A percentile compares a stretch with the other conserved stretches of the same genome.
phyloP scores from a whole-genome alignment of 2,113 vertebrate species.

The Cryptotis parvus region DNA sequence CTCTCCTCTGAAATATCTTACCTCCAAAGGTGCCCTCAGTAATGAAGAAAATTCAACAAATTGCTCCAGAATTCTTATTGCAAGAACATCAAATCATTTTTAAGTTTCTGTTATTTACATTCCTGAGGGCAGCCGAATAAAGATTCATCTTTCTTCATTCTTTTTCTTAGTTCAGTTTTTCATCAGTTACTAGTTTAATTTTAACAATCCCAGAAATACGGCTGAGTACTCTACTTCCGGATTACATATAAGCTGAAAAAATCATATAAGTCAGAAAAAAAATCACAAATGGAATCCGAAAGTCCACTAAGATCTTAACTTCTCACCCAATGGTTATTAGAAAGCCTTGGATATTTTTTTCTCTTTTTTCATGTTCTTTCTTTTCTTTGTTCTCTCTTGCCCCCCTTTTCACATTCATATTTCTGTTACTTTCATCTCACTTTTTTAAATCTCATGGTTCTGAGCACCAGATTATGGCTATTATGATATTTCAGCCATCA shows the following conservation, averaged over 20 bases:
- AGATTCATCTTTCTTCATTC: neutral
- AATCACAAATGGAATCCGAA: neutral
- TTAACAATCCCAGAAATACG: neutral
- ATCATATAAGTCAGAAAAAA: neutral
- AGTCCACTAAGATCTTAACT: neutral
- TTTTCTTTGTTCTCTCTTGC: neutral
- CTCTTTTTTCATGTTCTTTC: neutral
- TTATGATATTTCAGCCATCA: too few species aligned
- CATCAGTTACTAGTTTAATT: neutral
- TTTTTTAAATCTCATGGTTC: neutral
- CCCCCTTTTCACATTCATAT: neutral
- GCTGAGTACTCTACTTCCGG: neutral
- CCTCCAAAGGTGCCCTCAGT: neutral
- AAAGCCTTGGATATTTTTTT: neutral
- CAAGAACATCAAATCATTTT: neutral
- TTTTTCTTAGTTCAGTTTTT: neutral
- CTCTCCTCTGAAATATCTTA: neutral
- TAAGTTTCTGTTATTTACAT: conserved; percentile 4
- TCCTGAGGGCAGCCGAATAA: neutral
- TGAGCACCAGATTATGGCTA: neutral
- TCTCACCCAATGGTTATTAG: neutral
- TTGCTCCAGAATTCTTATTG: neutral
- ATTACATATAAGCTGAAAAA: neutral
- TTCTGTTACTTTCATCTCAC: neutral
- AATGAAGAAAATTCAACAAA: neutral